Evolutionary conservation across 2,113 vertebrate species (phyloP), one percentile per base, ranked within the genome.

Genomic region (Fulica atra): DNA sequence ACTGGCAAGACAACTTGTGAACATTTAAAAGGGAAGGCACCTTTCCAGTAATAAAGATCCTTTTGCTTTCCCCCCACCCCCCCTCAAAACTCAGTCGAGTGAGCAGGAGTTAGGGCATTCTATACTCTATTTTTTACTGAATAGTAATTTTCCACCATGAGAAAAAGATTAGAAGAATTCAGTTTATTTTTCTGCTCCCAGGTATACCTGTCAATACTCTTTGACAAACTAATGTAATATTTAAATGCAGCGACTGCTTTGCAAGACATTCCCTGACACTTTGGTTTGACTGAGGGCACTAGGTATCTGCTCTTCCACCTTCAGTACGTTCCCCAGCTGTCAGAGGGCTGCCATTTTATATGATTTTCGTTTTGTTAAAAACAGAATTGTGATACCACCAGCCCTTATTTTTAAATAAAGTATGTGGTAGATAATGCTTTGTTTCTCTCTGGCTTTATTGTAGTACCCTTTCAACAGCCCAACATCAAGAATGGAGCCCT

Each of bases 391-490:
- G 72, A 71, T 24, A 14, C 19, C 38, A 56, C 42, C 57, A 72
- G 40, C 15, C 21, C 13, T 50, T 60, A 66, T 46, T 80, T 91
- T 79, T 33, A 71, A 78, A 71, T 16, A 7, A 69, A 31, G 3
- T 26, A 16, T 11, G 16, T 13, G 21, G 33, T 31, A 81, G 40
- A 56, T 53, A 40, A 89, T 44, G 79, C 20, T 65, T 82, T 94
- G 29, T 64, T 93, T 82, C 12, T 60, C 70, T 97, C n/a, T 74
- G 9, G 7, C 97, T 98, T 33, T 78, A 64, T 54, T 68, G 33
- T 19, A 99, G 99, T 99, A 99, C 96, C 98, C 99, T 53, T 99
- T 99, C 95, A 99, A 99, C 85, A 98, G 99, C 95, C 99, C 99
- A 86, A 98, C 99, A 97, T 98, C 99, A 80, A 98, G 99, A 93